phyloP scores from a whole-genome alignment of 2,113 vertebrate genomes.

The Micronycteris hirsuta region DNA sequence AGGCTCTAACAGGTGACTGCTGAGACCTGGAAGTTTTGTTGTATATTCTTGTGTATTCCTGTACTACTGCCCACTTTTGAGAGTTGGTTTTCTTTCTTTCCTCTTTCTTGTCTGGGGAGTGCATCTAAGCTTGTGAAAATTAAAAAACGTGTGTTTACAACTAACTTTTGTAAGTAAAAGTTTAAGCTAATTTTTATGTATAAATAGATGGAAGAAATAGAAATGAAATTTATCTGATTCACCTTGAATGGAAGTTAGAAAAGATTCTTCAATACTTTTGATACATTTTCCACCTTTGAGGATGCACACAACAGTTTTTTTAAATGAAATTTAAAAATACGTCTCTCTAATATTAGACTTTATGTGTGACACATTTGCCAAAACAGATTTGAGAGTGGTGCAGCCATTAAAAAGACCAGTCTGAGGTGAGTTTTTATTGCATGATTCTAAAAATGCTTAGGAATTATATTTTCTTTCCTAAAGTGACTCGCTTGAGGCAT shows the following conservation, averaged over 20 bases:
- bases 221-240: background rate
- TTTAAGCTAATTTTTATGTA: background rate
- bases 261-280: background rate
- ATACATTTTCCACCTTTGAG: background rate
- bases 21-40: background rate
- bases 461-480: constrained; percentile 20
- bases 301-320: background rate
- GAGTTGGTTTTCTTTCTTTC: constrained; percentile 2
- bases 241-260: background rate
- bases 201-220: constrained; percentile 3
- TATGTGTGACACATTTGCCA: background rate
- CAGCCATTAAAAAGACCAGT: background rate
- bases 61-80: background rate
- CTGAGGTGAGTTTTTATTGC: background rate
- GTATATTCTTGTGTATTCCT: background rate
- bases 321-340: constrained; percentile 24
- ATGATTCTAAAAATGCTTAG: constrained; percentile 11
- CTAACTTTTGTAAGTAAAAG: constrained; percentile 36
- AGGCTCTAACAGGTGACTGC: constrained; percentile 13
- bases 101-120: background rate
- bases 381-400: constrained; percentile 23
- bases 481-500: constrained; percentile 3
- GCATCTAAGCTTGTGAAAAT: constrained; percentile 19
- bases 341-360: constrained; percentile 26
- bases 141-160: constrained; percentile 35